Evolutionary conservation across 2,113 vertebrate species (phyloP), one percentile per base, ranked within the genome.

Genomic region (Phaethornis superciliosus): DNA sequence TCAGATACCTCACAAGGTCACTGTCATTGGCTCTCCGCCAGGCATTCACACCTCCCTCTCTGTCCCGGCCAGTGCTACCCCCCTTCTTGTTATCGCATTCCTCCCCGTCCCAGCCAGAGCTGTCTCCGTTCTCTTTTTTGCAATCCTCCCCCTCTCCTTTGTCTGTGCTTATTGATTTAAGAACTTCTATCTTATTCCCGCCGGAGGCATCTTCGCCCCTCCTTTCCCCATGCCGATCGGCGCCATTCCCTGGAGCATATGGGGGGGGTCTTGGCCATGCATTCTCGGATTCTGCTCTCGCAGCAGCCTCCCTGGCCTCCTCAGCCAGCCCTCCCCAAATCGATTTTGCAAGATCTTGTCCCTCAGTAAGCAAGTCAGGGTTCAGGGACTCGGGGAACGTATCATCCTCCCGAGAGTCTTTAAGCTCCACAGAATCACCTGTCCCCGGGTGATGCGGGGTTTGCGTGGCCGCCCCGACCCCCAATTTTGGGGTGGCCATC

Each of bases 351-450:
- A 3, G 44, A 4, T 33, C 17, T 6, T n/a, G 64, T 15, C 28
- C 32, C 64, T 47, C 44, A 6, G 7, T 6, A 5, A 33, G 15
- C 5, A 15, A 15, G 32, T 9, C 15, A 2, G 22, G 44, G 44
- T 8, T 18, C 7, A 6, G 44, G 44, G 9, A n/a, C 6, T 12
- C 8, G 1, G 44, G 44, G 44, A 32, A 2, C 4, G 10, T 9
- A 2, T 26, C 32, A 10, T 44, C 65, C 22, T 49, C 32, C 2
- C 2, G 2, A 7, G 2, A 1, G 4, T 49, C 23, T 13, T 3
- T 6, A 33, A 23, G 32, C 65, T 26, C 46, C 8, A 46, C 46
- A 19, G 7, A 18, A 68, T 47, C 8, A 4, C 2, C 22, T 12
- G 4, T 7, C 5, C 18, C 30, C 8, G 32, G 32, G 65, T 44